Percentiles rank a stretch among this genome's conserved stretches.
Evolutionary conservation across 2,888 invertebrate genomes (phyloP).

Genomic region (Schizaphis graminum): DNA sequence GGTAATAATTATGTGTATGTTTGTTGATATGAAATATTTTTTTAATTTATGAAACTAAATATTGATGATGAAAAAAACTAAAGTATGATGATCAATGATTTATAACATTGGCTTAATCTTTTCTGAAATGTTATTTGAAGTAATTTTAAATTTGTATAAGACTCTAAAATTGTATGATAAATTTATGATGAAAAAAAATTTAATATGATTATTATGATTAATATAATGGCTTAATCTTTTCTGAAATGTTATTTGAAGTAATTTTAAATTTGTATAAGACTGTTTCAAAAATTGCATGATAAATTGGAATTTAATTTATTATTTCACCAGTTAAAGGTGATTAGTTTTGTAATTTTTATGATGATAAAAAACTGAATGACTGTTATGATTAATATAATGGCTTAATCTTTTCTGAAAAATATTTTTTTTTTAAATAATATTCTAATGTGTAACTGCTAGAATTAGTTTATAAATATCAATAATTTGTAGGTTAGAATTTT

Average conservation of each 20-base stretch:
- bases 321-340: not conserved
- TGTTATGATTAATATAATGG: constrained; percentile 43
- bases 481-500: not conserved
- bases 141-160: not conserved
- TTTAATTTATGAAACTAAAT: not conserved
- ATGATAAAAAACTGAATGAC: not conserved
- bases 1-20: not conserved
- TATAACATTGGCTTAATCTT: constrained; percentile 7
- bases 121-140: not conserved
- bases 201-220: constrained; percentile 14
- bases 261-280: not conserved
- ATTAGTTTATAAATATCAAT: not conserved
- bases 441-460: not conserved
- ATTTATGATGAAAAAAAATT: constrained; percentile 3
- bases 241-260: not conserved
- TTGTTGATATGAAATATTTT: not conserved
- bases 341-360: not conserved
- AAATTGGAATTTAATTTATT: not conserved
- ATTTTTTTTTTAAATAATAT: not conserved
- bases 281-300: not conserved
- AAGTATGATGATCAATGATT: not conserved
- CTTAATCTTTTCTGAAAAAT: constrained; percentile 59
- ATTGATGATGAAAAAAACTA: not conserved
- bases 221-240: constrained; percentile 56
- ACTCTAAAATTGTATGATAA: not conserved